These are phyloP conservation scores for Hydrochoerus hydrochaeris DNA, from an alignment of 2,113 vertebrate species.

Conservation along the genomic window DNA sequence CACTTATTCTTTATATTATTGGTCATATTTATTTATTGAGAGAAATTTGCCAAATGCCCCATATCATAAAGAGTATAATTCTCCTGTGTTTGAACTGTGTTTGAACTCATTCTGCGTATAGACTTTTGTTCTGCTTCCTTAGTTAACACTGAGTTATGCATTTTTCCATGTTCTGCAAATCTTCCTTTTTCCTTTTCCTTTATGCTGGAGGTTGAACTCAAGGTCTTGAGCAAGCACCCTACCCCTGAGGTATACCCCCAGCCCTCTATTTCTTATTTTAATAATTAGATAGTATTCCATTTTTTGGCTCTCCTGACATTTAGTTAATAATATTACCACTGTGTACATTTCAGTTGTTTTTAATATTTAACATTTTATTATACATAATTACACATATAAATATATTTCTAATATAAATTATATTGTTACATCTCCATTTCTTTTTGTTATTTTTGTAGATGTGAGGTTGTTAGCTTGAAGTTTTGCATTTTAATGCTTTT, in stretches of 20 bases:
- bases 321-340: not conserved
- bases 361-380: not conserved
- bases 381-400: not conserved
- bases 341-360: not conserved
- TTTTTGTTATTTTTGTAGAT: not conserved
- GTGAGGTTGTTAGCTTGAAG: not conserved
- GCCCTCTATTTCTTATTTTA: not conserved
- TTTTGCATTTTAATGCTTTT: not conserved
- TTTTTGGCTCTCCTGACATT: not conserved
- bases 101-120: not conserved
- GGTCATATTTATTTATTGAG: not conserved
- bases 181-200: not conserved
- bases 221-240: too few relatives aligned
- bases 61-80: not conserved
- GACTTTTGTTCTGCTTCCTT: not conserved
- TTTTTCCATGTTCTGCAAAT: not conserved
- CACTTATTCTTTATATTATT: slow-evolving; percentile 37
- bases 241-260: not conserved
- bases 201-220: not conserved
- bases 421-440: not conserved
- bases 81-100: not conserved
- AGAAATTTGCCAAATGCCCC: not conserved
- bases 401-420: not conserved
- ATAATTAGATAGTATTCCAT: not conserved
- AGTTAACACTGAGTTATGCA: not conserved